Percentiles rank a stretch among this genome's conserved stretches.
Conservation (phyloP, 2,888 invertebrate genomes). For the Caenorhabditis sp. region DNA sequence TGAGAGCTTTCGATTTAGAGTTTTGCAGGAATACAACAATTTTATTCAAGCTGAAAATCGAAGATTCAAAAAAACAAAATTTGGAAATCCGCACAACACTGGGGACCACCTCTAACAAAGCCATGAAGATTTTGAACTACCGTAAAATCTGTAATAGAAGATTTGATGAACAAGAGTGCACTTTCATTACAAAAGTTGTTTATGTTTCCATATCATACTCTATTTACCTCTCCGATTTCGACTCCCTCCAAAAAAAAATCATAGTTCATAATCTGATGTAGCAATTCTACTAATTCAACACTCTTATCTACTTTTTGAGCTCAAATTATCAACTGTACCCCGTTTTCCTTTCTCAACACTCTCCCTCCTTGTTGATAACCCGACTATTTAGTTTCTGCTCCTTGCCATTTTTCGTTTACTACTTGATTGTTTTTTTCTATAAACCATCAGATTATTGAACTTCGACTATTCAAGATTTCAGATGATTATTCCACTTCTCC, state of each 20-base stretch:
- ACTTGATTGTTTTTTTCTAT: neutral
- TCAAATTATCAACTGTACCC: neutral
- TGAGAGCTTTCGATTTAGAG: no score
- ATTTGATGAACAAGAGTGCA: no score
- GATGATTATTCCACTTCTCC: constrained; percentile 14
- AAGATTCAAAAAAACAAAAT: no score
- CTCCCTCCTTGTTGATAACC: constrained; percentile 29
- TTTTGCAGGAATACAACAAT: no score
- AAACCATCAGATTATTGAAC: neutral
- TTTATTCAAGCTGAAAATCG: no score
- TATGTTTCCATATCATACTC: neutral
- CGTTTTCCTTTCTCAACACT: neutral
- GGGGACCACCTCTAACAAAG: no score
- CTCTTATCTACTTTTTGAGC: no score
- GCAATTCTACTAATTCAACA: constrained; percentile 11
- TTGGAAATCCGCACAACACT: no score
- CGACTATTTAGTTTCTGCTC: constrained; percentile 4
- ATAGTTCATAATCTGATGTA: constrained; percentile 60
- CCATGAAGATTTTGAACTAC: no score
- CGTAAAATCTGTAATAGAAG: no score
- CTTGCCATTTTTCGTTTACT: neutral
- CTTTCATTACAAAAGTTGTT: no score
- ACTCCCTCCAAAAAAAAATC: neutral
- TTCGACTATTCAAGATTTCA: no score
- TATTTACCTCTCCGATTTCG: neutral